Evolutionary conservation across 2,888 invertebrate genomes (phyloP).

Genomic region (Drosophila falleni): DNA sequence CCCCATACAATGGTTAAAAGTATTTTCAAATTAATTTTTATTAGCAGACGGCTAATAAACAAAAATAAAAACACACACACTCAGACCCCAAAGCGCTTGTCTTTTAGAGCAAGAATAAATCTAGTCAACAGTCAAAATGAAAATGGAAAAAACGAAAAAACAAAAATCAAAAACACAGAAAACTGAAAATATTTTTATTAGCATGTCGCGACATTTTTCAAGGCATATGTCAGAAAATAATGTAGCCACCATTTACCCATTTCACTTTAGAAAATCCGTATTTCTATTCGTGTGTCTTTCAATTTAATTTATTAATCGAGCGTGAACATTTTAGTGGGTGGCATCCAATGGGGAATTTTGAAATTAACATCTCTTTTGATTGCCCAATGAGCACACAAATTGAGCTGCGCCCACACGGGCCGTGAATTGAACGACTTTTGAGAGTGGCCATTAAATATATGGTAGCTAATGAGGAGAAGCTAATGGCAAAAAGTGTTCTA

Average conservation of each 20-base stretch:
- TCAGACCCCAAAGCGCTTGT: conserved; percentile 20
- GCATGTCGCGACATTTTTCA: conserved; percentile 79
- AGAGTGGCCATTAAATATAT: conserved; percentile 33
- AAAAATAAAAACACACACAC: conserved; percentile 47
- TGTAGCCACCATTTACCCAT: conserved; percentile 70
- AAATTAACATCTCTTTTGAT: conserved; percentile 69
- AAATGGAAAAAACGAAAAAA: conserved; percentile 1
- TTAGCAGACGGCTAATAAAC: conserved; percentile 76
- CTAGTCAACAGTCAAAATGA: conserved; percentile 43
- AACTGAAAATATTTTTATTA: conserved; percentile 73
- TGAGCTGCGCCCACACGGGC: conserved; percentile 55
- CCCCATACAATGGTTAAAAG: conserved; percentile 62
- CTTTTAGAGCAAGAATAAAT: conserved; percentile 67
- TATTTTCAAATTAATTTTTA: conserved; percentile 82
- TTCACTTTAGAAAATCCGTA: conserved; percentile 54
- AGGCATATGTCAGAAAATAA: conserved; percentile 67
- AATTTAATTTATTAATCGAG: conserved; percentile 83
- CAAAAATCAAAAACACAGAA: conserved; percentile 21
- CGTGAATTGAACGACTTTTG: conserved; percentile 34
- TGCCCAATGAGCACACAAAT: conserved; percentile 69
- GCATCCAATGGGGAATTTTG: conserved; percentile 57
- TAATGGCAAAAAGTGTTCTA: conserved; percentile 22
- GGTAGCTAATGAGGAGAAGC: conserved; percentile 41
- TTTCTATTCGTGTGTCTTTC: conserved; percentile 70
- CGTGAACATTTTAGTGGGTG: conserved; percentile 78